Percentiles rank a stretch among this genome's conserved stretches.
These are phyloP conservation scores for Anadara kagoshimensis DNA, from an alignment of 1,140 invertebrate species.

Conservation along the genomic window DNA sequence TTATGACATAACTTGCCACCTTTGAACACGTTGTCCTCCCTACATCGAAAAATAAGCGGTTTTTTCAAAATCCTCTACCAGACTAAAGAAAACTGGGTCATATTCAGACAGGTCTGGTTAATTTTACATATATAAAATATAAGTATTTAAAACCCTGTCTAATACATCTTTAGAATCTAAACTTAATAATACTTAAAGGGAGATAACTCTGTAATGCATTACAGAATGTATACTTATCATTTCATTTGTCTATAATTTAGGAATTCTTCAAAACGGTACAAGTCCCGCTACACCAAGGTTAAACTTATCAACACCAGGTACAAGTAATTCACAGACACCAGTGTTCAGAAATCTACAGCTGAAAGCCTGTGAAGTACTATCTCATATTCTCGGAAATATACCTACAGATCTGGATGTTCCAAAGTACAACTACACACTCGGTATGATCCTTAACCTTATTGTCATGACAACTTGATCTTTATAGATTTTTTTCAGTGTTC, in stretches of 20 bases:
- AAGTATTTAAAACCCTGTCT: no score
- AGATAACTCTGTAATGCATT: background rate
- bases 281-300: constrained; percentile 54
- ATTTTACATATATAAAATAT: no score
- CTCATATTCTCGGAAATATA: constrained; percentile 49
- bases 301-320: constrained; percentile 30
- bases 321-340: constrained; percentile 18
- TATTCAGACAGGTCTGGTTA: no score
- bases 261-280: constrained; percentile 8
- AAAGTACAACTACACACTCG: constrained; percentile 21
- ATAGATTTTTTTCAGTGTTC: constrained; percentile 3
- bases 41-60: no score
- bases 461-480: constrained; percentile 11
- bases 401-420: constrained; percentile 25
- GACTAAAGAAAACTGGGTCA: no score
- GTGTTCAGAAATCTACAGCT: constrained; percentile 52
- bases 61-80: no score
- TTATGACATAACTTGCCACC: no score
- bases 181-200: no score
- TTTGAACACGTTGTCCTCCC: no score
- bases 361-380: constrained; percentile 54
- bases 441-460: background rate
- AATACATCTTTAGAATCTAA: no score
- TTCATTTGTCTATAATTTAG: no score
- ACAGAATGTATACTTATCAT: no score